phyloP scores from a whole-genome alignment of 2,888 invertebrate genomes.

The Chloromyia formosa region DNA sequence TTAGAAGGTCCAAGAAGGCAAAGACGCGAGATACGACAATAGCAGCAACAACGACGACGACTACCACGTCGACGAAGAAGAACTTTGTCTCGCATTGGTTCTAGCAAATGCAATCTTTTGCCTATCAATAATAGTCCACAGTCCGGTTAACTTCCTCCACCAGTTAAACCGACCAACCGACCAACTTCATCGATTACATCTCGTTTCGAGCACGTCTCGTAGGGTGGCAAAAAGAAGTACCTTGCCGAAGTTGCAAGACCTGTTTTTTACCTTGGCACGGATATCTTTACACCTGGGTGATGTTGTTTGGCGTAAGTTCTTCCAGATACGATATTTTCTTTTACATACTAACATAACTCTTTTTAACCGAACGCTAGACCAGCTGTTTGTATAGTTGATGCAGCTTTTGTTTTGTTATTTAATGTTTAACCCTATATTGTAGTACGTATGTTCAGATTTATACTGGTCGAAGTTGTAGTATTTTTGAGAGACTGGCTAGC shows the following conservation, averaged over 20 bases:
- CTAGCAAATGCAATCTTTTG: background rate
- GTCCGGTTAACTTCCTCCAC: no score
- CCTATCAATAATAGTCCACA: constrained; percentile 2
- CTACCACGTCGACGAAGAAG: background rate
- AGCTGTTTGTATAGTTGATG: background rate
- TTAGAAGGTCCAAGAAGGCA: background rate
- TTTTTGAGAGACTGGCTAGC: no score
- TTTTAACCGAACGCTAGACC: background rate
- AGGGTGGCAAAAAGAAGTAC: constrained; percentile 16
- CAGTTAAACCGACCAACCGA: background rate
- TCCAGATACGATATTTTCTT: background rate
- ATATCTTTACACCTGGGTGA: constrained; percentile 45
- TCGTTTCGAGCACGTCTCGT: background rate
- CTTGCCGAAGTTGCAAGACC: constrained; percentile 38
- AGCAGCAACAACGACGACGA: background rate
- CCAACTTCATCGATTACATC: constrained; percentile 2
- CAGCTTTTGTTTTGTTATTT: background rate
- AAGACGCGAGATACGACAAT: background rate
- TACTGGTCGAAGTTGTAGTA: no score
- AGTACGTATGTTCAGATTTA: no score
- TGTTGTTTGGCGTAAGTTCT: constrained; percentile 49
- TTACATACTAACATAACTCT: background rate
- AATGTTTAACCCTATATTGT: background rate
- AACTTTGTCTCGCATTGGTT: background rate
- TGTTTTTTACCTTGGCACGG: constrained; percentile 44